Conservation (phyloP, 2,797 vertebrate genomes). For the Sylvia borin region DNA sequence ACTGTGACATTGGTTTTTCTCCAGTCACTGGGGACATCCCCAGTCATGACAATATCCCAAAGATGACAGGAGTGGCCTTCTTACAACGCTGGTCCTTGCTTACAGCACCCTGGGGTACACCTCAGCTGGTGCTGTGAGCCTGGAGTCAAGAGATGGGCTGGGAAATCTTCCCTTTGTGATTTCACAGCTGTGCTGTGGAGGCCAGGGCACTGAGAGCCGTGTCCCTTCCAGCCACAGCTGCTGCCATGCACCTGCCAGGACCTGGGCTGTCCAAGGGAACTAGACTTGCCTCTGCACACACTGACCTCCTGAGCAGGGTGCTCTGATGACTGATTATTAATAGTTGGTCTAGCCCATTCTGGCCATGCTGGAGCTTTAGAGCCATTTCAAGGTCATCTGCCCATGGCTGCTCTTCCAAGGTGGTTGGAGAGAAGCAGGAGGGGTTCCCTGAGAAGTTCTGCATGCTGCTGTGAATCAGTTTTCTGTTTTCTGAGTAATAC, state of each 20-base stretch:
- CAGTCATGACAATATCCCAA: not conserved
- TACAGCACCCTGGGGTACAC: not conserved
- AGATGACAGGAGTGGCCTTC: not conserved
- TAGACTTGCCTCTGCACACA: not conserved
- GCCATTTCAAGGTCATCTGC: not conserved
- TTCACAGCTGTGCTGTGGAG: not conserved
- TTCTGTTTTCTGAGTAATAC: conserved; percentile 22
- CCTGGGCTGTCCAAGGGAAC: not conserved
- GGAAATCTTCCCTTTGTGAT: not conserved
- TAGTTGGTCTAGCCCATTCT: not conserved
- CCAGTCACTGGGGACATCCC: not conserved
- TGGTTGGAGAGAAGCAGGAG: not conserved
- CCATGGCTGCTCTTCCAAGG: not conserved
- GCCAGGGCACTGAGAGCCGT: rapidly evolving
- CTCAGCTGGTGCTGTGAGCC: not conserved
- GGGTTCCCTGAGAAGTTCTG: not conserved
- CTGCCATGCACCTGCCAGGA: not conserved
- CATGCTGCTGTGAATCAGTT: not conserved
- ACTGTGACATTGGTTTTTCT: not conserved
- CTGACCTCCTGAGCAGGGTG: not conserved
- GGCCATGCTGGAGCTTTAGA: not conserved
- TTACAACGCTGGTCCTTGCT: too few species aligned
- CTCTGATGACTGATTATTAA: not conserved
- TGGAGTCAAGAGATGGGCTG: not conserved
- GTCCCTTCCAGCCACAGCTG: not conserved